These are phyloP conservation scores for silkworm (Bombyx mori) DNA, from an alignment of 1,140 invertebrate species.

Conservation along the genomic window ASM3026992v2 NC_085126.1:2496501-2497000, in stretches of 20 bases:
- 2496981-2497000: too few relatives aligned
- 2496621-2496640: too few relatives aligned
- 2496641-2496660: too few relatives aligned
- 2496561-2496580: neutral
- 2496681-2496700: conserved; percentile 87
- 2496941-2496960: too few relatives aligned
- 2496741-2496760: conserved; percentile 90
- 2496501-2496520: too few relatives aligned
- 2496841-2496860: conserved; percentile 88
- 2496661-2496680: conserved; percentile 57
- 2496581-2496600: too few relatives aligned
- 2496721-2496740: conserved; percentile 85
- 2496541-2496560: neutral
- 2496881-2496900: conserved; percentile 86
- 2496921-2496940: too few relatives aligned
- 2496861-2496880: conserved; percentile 87
- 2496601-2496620: too few relatives aligned
- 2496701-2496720: conserved; percentile 83
- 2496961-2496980: too few relatives aligned
- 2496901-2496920: too few relatives aligned
- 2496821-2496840: conserved; percentile 86
- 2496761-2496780: conserved; percentile 88
- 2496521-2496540: too few relatives aligned
- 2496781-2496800: conserved; percentile 85
- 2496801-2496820: conserved; percentile 84